A percentile compares a stretch with the other conserved stretches of the same genome.
Evolutionary conservation across 2,888 invertebrate genomes (phyloP).

Genomic region (Philereme transversata): DNA sequence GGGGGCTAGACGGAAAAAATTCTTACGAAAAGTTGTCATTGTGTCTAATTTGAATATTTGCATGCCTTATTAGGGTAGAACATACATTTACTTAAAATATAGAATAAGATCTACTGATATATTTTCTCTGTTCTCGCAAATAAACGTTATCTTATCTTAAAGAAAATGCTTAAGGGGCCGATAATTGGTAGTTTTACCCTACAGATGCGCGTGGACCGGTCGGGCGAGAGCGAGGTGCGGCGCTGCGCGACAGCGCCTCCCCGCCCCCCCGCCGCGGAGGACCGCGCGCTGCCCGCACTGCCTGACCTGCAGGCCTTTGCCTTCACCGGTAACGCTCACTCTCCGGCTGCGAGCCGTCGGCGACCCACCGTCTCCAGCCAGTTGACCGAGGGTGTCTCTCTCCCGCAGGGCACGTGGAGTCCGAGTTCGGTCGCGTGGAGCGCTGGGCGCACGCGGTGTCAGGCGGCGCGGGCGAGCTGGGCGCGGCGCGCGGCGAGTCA

Average conservation of each 20-base stretch:
- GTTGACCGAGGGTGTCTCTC: constrained; percentile 2
- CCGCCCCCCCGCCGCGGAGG: constrained; percentile 39
- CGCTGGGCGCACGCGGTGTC: constrained; percentile 54
- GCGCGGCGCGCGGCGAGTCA: constrained; percentile 61
- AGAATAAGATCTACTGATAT: too few species aligned
- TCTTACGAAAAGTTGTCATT: too few species aligned
- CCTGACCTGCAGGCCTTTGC: constrained; percentile 58
- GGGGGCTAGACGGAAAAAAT: too few species aligned
- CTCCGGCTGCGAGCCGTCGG: background rate
- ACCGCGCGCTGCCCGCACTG: constrained; percentile 58
- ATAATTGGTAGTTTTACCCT: too few species aligned
- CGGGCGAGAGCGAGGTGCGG: constrained; percentile 47
- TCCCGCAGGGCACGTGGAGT: constrained; percentile 50
- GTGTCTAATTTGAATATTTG: too few species aligned
- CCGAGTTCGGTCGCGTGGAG: constrained; percentile 47
- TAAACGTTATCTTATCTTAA: too few species aligned
- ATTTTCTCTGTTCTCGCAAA: too few species aligned
- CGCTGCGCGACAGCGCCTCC: constrained; percentile 52
- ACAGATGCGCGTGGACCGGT: constrained; percentile 61
- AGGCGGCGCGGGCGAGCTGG: constrained; percentile 54
- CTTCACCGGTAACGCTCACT: constrained; percentile 54
- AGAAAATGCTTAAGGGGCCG: too few species aligned
- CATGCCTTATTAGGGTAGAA: too few species aligned
- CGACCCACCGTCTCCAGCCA: background rate
- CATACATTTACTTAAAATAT: too few species aligned